Conservation (phyloP, 2,113 vertebrate species). For the Channa maculata region DNA sequence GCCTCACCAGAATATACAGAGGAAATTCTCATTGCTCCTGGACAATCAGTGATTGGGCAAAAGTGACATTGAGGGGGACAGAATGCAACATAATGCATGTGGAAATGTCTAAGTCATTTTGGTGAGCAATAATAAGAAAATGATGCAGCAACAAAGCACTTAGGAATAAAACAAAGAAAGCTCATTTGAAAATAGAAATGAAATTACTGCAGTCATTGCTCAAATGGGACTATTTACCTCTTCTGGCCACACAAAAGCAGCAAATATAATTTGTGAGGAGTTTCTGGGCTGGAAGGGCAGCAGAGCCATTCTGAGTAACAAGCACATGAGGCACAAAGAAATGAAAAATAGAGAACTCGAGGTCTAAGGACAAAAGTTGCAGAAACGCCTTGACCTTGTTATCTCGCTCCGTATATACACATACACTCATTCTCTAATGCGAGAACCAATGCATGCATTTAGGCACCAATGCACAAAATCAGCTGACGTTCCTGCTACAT, state of each 20-base stretch:
- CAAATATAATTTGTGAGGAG: slow-evolving; percentile 41
- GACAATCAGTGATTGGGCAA: slow-evolving; percentile 38
- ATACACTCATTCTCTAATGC: background rate
- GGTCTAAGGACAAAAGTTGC: background rate
- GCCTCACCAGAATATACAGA: slow-evolving; percentile 11
- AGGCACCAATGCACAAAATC: background rate
- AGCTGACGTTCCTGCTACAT: slow-evolving; percentile 42
- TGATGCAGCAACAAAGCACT: slow-evolving; percentile 42
- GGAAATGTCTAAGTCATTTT: slow-evolving; percentile 49
- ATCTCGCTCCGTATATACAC: background rate
- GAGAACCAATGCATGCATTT: background rate
- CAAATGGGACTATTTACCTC: slow-evolving; percentile 46
- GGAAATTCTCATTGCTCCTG: slow-evolving; percentile 36
- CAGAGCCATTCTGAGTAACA: slow-evolving; percentile 7
- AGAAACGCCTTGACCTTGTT: background rate
- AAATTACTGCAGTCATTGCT: slow-evolving; percentile 57
- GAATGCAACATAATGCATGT: slow-evolving; percentile 15
- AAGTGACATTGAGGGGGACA: slow-evolving; percentile 24
- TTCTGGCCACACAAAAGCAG: slow-evolving; percentile 49
- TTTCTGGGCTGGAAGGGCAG: slow-evolving; percentile 21
- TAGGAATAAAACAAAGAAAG: slow-evolving; percentile 59
- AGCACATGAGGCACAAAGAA: background rate
- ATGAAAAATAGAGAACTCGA: too few species aligned
- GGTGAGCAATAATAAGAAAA: slow-evolving; percentile 60
- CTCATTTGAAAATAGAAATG: slow-evolving; percentile 60